Base-by-base conservation (phyloP, 1,140 invertebrate species). In the Eueides isabella region DNA sequence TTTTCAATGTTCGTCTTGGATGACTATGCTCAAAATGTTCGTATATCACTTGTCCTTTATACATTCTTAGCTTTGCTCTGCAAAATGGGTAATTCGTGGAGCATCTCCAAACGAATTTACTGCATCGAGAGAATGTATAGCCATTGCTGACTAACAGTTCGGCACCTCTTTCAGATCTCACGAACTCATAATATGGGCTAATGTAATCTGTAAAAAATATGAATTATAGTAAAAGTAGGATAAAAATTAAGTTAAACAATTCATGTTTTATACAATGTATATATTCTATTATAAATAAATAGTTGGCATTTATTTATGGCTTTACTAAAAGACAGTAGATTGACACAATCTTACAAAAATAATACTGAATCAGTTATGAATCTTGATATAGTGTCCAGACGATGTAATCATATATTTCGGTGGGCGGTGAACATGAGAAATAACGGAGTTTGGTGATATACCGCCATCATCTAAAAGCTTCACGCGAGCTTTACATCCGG, bases 401-500 rank as follows among this genome's bases (percentile, higher is more conserved):
- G 74, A 0, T 5, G 76, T 79, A 3, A 79, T 38, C 26, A 83
- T 33, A 65, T 83, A 85, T n/a, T 76, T 75, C 7, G 79, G 76
- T 33, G 85, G 85, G 7, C 74, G 67, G 35, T 83, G 81, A 1
- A 44, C 68, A 64, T 84, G 85, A 16, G 35, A 30, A 23, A 66
- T 63, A 7, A 38, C 14, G 1, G 74, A 64, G n/a, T 62, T 44
- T 11, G 74, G 28, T 31, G 62, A 61, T 28, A 83, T 71, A 16
- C 44, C 63, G 11, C 84, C 77, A 66, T 77, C 19, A 11, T 26
- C 26, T 7, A 75, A 61, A 23, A 87, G 63, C 61, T 83, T 85
- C 9, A 87, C 80, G 0, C 70, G 76, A n/a, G 82, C 85, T 61
- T 80, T 86, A 61, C 87, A 89, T 0, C 87, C 85, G 6, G 74